Evolutionary conservation across 37 sponge, comb jelly and placozoan genomes (phyloP).

Genomic region (Ephydatia muelleri): DNA sequence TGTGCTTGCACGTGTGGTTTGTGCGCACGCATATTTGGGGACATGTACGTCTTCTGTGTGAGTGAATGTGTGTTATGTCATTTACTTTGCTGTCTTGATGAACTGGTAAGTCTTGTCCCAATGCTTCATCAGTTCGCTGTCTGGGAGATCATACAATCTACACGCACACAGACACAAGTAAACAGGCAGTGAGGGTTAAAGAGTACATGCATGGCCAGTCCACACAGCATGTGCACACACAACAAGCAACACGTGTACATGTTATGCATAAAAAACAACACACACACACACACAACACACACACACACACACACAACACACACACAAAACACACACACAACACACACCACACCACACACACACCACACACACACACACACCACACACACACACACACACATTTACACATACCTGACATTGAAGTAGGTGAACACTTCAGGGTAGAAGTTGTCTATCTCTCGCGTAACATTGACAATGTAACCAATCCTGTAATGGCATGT

Average conservation of each 20-base stretch:
- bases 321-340: not conserved
- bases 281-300: constrained; percentile 3
- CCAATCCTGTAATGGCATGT: constrained; percentile 56
- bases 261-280: too few relatives aligned
- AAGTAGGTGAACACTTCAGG: constrained; percentile 85
- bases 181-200: too few relatives aligned
- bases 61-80: not conserved
- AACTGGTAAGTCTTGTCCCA: constrained; percentile 97
- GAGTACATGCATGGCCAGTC: constrained; percentile 1
- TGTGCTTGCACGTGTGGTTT: too few relatives aligned
- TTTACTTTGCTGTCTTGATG: constrained; percentile 91
- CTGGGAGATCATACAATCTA: constrained; percentile 86
- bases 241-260: too few relatives aligned
- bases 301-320: constrained; percentile 25
- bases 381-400: not conserved
- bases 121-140: constrained; percentile 87
- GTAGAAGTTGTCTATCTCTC: constrained; percentile 98
- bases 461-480: constrained; percentile 91
- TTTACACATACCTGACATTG: constrained; percentile 77
- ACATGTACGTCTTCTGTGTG: not conserved
- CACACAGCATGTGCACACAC: not conserved
- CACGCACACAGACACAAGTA: too few relatives aligned
- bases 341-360: constrained; percentile 7
- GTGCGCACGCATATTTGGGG: too few relatives aligned
- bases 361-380: not conserved